Conservation (phyloP, 1,140 invertebrate genomes). For the Achatina immaculata region DNA sequence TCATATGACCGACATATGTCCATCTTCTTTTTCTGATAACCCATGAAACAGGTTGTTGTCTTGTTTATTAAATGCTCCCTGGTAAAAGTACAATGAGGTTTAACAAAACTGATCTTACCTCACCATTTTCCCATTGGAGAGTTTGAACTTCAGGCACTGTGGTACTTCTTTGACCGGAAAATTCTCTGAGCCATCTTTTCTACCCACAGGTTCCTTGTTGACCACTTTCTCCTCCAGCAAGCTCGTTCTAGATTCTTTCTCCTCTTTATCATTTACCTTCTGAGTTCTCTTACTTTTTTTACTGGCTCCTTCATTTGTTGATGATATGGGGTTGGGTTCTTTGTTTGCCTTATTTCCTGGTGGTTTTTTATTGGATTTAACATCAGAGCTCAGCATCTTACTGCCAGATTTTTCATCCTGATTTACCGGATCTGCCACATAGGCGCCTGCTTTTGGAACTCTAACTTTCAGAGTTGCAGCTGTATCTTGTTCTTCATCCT, state of each 20-base stretch:
- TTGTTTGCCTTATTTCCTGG: neutral
- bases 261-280: constrained; percentile 29
- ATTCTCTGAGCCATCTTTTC: constrained; percentile 22
- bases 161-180: constrained; percentile 31
- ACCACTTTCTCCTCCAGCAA: constrained; percentile 29
- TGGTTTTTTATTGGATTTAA: neutral
- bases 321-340: neutral
- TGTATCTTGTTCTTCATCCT: constrained; percentile 50
- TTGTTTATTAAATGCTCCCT: no score
- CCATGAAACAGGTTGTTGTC: no score
- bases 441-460: constrained; percentile 63
- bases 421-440: constrained; percentile 40
- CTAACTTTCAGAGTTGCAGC: constrained; percentile 54
- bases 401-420: neutral
- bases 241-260: constrained; percentile 21
- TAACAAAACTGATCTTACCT: constrained; percentile 48
- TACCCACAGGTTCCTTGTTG: constrained; percentile 36
- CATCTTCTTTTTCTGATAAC: no score
- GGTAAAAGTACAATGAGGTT: no score
- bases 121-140: constrained; percentile 69
- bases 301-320: constrained; percentile 1
- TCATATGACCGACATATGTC: no score
- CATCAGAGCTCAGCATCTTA: neutral
- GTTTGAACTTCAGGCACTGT: constrained; percentile 61
- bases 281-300: neutral